phyloP scores from a whole-genome alignment of 2,888 invertebrate genomes.

The Orchesella flavescens region DNA sequence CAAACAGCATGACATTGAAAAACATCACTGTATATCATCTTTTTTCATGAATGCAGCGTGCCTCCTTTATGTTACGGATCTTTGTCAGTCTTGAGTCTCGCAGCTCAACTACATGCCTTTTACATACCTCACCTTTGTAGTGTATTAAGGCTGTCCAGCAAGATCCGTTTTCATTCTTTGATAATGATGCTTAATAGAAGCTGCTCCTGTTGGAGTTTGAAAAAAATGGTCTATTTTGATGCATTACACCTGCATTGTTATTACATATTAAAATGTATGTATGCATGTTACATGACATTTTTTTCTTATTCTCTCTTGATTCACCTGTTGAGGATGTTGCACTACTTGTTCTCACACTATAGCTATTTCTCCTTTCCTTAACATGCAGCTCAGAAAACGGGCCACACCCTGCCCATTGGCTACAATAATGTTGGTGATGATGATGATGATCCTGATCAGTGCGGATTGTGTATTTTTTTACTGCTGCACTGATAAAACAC shows the following conservation, averaged over 20 bases:
- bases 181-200: conserved; percentile 22
- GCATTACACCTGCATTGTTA: background rate
- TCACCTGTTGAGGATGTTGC: conserved; percentile 38
- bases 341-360: conserved; percentile 15
- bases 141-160: background rate
- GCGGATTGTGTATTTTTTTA: conserved; percentile 3
- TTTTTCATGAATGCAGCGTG: conserved; percentile 6
- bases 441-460: conserved; percentile 41
- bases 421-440: conserved; percentile 37
- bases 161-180: conserved; percentile 10
- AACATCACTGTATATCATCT: conserved; percentile 2
- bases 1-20: conserved; percentile 12
- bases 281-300: conserved; percentile 6
- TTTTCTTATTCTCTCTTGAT: background rate
- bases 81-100: background rate
- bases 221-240: conserved; percentile 3
- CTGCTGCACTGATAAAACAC: conserved; percentile 1
- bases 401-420: conserved; percentile 65
- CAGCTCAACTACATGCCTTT: background rate
- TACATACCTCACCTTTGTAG: background rate
- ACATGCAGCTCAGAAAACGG: conserved; percentile 58
- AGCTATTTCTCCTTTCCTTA: conserved; percentile 16
- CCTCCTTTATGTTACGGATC: conserved; percentile 18
- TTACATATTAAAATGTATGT: background rate
- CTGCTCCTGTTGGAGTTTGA: background rate